Evolutionary conservation across 92 coral and sea anemone genomes (phyloP), one percentile per base, ranked within the genome.

Genomic region (Parazoanthus darwini): DNA sequence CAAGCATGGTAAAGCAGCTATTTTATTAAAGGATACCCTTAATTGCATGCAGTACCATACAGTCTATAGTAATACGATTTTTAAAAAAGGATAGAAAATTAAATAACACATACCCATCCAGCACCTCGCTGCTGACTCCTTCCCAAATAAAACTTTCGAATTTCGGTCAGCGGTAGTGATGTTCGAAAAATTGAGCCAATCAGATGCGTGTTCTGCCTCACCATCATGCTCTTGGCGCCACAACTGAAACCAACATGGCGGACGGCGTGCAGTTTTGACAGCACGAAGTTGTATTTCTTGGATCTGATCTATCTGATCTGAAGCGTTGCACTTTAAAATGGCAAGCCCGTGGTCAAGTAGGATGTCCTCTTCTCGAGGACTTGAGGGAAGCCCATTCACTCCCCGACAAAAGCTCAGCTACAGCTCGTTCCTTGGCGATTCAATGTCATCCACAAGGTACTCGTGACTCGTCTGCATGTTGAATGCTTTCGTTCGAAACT

Each of bases 281-380:
- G 59, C 59, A 68, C 8, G 50, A 85, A 70, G 39, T 26, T 63
- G 70, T 75, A 50, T 2, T 38, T 56, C 22, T 50, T 70, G 54
- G 43, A 6, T 35, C 42, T 8, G 78, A 33, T 33, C 68, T 54
- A 6, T 35, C 42, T 8, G 78, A 33, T 33, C 68, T 54, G 11
- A 20, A 70, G 73, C 51, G 8, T 5, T 29, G n/a, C 44, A 15
- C 7, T 65, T 74, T 36, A 73, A 15, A 26, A 94, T 94, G 97
- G 82, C 94, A 36, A 92, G 95, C 76, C 97, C 97, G 25, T 94
- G 97, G 97, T 82, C 95, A 56, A 90, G 91, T 36, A 76, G 79
- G 86, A 59, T 88, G 54, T 82, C 79, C 43, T 68, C 88, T 16
- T 91, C 91, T 8, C 91, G 88, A 46, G 79, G 86, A 8, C 63